Base-by-base conservation (phyloP, 1,140 invertebrate species). In the Drosophila dunni region DNA sequence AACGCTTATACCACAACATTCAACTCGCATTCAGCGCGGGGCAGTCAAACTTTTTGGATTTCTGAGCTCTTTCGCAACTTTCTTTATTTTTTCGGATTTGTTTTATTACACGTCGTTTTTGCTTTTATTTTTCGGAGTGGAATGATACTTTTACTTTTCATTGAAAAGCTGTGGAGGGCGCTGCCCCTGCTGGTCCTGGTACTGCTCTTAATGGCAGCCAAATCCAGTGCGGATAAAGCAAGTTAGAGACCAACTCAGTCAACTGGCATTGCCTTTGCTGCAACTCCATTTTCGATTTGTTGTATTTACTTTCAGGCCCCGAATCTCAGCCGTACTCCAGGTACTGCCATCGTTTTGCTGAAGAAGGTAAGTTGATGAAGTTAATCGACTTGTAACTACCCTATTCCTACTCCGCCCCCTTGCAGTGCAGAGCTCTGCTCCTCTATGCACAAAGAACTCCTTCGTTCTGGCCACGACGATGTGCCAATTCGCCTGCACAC, bases 91-190 rank as follows among this genome's bases (percentile, higher is more conserved):
- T 33, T 45, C 44, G 6, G 34, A 38, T 11, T 20, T 5, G 8
- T 10, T 54, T 20, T 54, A 10, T 54, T 17, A 8, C 11, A 29
- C 24, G 24, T 29, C 24, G 6, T 42, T 60, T 33, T 60, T 48
- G 10, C 5, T 5, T 2, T 50, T 38, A 13, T 15, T 58, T 74
- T 77, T 57, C 71, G 11, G 40, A 68, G 61, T 79, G 50, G 44
- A 73, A 75, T 81, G 82, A 66, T 79, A 82, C 78, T 85, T 85
- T 76, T 85, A 78, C 69, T 85, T 80, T 84, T 38, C 68, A 54
- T 56, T 8, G 42, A 40, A 48, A 11, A 9, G 10, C 44, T 66
- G 44, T 64, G 53, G 42, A 69, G 69, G 50, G 29, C 54, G 68
- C 60, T 51, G 45, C 50, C 44, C 24, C 44, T 48, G 13, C 36